Evolutionary conservation across 1,140 invertebrate genomes (phyloP), one percentile per base, ranked within the genome.

Genomic region (Parasteatoda tepidariorum): DNA sequence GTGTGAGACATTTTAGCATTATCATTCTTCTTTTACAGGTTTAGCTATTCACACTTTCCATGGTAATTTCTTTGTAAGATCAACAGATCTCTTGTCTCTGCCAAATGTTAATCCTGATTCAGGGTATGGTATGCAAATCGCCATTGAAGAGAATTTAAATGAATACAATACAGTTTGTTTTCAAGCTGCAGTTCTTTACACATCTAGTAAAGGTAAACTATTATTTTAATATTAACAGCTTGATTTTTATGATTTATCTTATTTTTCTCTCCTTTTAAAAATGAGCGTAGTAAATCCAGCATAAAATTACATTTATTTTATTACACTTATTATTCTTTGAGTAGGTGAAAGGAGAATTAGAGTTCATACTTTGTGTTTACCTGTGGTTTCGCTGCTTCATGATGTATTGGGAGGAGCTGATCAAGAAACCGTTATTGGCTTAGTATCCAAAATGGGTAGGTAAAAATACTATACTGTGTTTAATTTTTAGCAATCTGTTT

Each of bases 41-140:
- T 89, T 99, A 59, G 92, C 95, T 38, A 97, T 99, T 85, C 97
- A 99, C 88, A 97, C 97, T 85, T 99, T 99, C 92, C 97, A 99
- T 91, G 98, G 98, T 11, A 99, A 99, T 89, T 99, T 99, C 91
- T 99, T 99, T 90, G 98, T 99, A 48, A 92, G 98, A 24, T 99
- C 98, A 0, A 98, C 97, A 4, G 98, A 99, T 90, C 90, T 99
- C 22, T 90, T 99, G 24, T 97, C 96, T 41, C 90, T 99, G 84
- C 97, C 98, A 31, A 99, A 99, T 90, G 94, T 99, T 59, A 99
- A 98, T 90, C 98, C 98, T 0, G 98, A 99, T 90, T 94, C 97
- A 34, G 97, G 97, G 24, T 99, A 98, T 90, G 98, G 95, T 24
- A 98, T 99, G 94, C 98, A 99, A 91, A 93, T 99, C 55, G 92